Percentiles rank a stretch among this genome's conserved stretches.
These are phyloP conservation scores for Coleophora flavipennella DNA, from an alignment of 2,888 invertebrate genomes.

Conservation along the genomic window DNA sequence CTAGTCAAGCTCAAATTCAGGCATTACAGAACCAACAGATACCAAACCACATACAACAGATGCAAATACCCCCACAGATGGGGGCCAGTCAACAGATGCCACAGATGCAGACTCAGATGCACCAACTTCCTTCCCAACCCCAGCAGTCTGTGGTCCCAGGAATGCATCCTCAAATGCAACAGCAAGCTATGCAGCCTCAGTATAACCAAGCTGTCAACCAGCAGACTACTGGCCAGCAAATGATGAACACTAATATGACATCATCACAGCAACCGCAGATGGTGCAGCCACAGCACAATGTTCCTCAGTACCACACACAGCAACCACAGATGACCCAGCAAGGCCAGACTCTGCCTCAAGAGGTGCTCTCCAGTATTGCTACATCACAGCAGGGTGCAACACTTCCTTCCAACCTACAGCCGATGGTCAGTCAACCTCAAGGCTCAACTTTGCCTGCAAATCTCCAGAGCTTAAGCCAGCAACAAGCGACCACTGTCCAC, in stretches of 20 bases:
- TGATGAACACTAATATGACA: slow-evolving; percentile 59
- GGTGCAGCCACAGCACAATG: slow-evolving; percentile 64
- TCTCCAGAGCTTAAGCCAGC: slow-evolving; percentile 67
- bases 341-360: slow-evolving; percentile 63
- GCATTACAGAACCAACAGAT: slow-evolving; percentile 70
- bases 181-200: slow-evolving; percentile 63
- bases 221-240: slow-evolving; percentile 53
- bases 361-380: slow-evolving; percentile 64
- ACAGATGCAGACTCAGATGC: slow-evolving; percentile 68
- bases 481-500: slow-evolving; percentile 56
- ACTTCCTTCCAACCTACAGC: slow-evolving; percentile 56
- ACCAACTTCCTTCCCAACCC: slow-evolving; percentile 63
- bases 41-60: slow-evolving; percentile 68
- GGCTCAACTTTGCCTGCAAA: slow-evolving; percentile 75
- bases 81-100: slow-evolving; percentile 61
- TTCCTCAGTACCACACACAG: slow-evolving; percentile 66
- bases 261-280: slow-evolving; percentile 57
- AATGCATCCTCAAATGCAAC: slow-evolving; percentile 68
- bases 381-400: slow-evolving; percentile 66
- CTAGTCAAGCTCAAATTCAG: slow-evolving; percentile 66
- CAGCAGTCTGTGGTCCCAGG: slow-evolving; percentile 64
- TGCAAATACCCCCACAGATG: slow-evolving; percentile 62
- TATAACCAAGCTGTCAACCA: slow-evolving; percentile 67
- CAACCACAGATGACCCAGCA: slow-evolving; percentile 64
- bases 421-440: slow-evolving; percentile 63